These are phyloP conservation scores for Drepana arcuata DNA, from an alignment of 1,140 invertebrate genomes.

Conservation along the genomic window DNA sequence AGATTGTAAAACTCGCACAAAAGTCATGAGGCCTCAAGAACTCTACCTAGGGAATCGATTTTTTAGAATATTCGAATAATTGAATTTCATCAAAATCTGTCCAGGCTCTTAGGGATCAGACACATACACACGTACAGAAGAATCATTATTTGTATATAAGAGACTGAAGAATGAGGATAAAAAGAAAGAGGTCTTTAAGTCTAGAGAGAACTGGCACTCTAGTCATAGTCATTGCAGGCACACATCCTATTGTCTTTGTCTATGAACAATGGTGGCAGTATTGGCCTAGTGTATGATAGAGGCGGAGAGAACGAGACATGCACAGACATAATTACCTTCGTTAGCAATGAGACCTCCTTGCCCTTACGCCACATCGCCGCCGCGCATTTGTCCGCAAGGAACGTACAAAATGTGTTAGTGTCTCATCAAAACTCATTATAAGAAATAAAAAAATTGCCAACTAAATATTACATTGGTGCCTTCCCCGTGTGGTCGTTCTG, in stretches of 20 bases:
- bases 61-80: too few relatives aligned
- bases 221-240: neutral
- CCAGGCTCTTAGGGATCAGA: too few relatives aligned
- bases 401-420: conserved; percentile 40
- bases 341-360: conserved; percentile 63
- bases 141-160: neutral
- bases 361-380: conserved; percentile 35
- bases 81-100: too few relatives aligned
- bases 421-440: conserved; percentile 13
- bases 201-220: too few relatives aligned
- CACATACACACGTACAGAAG: too few relatives aligned
- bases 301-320: neutral
- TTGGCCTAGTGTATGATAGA: neutral
- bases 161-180: neutral
- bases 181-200: neutral
- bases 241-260: neutral
- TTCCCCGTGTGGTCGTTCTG: too few relatives aligned
- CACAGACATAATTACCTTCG: conserved; percentile 38
- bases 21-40: too few relatives aligned
- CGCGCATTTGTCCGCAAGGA: conserved; percentile 32
- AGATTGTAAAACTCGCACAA: too few relatives aligned
- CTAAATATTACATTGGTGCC: too few relatives aligned
- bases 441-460: too few relatives aligned
- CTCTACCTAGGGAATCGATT: too few relatives aligned
- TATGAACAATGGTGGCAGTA: neutral